Evolutionary conservation across 1,140 invertebrate genomes (phyloP), one percentile per base, ranked within the genome.

Genomic region (Ips nitidus): DNA sequence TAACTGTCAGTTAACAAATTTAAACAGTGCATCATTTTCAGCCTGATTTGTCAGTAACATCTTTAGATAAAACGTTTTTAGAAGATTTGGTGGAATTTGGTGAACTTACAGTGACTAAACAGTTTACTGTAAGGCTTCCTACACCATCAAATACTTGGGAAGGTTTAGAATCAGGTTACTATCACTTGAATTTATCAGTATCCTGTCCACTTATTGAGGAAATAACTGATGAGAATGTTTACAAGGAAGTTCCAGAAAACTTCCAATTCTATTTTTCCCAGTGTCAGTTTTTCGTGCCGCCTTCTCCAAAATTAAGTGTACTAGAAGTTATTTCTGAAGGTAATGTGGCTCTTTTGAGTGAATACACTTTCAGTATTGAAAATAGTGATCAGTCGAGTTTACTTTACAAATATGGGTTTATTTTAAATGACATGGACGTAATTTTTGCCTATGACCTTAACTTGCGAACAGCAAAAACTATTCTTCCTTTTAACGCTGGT

Each of bases 321-420:
- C 0, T 66, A 8, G 38, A 45, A 40, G 42, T 66, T 47, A n/a
- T 50, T 45, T 66, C 41, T 41, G 4, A 66, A 8, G 41, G 58
- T 41, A 41, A 52, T 42, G 41, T 41, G 50, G 53, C 55, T 41
- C n/a, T 66, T 5, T 5, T 6, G 36, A 47, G 53, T n/a, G 39
- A 59, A 43, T 52, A 36, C 65, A 59, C 41, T 56, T 73, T 0
- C 52, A 52, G n/a, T 22, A 57, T 58, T 52, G 53, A 65, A 69
- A 62, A 45, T 52, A 69, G 41, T 43, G 43, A 64, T 64, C 3
- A 52, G 8, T 4, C 8, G 2, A 63, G 59, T 1, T 64, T 66
- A 52, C 45, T 71, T n/a, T 71, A 69, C 45, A 72, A 71, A 43
- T 74, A 71, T 58, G 72, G 72, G 7, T 74, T 66, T 63, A 55